A percentile compares a stretch with the other conserved stretches of the same genome.
Evolutionary conservation across 2,888 invertebrate species (phyloP).

Genomic region (Diarsia dahlii): DNA sequence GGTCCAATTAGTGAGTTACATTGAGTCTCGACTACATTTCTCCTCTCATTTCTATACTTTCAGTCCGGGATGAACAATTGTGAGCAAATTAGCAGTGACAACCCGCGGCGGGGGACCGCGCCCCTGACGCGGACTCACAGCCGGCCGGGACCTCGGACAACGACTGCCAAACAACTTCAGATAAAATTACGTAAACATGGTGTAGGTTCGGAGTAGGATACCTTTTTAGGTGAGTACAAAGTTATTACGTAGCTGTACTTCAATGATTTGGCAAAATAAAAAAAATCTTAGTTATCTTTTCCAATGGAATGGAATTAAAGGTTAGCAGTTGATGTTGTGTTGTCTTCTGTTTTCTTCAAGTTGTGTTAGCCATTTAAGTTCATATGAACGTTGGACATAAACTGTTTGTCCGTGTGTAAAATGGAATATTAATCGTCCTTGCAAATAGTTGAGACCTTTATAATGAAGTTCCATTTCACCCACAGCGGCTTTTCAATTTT

Average conservation of each 20-base stretch:
- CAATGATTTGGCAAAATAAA: background rate
- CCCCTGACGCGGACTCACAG: conserved; percentile 74
- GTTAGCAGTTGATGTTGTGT: too few species aligned
- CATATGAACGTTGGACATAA: background rate
- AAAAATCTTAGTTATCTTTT: background rate
- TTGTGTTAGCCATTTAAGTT: background rate
- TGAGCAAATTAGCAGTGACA: conserved; percentile 89
- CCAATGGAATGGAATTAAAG: background rate
- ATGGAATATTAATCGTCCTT: conserved; percentile 81
- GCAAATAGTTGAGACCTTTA: conserved; percentile 83
- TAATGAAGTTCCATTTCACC: conserved; percentile 83
- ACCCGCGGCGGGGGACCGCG: conserved; percentile 79
- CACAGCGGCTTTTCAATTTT: conserved; percentile 76
- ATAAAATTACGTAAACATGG: conserved; percentile 22
- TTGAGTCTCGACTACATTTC: conserved; percentile 81
- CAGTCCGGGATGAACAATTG: conserved; percentile 87
- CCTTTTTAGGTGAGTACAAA: background rate
- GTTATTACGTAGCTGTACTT: background rate
- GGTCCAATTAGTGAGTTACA: conserved; percentile 84
- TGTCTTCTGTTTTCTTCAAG: background rate
- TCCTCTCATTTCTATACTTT: conserved; percentile 86
- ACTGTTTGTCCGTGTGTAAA: conserved; percentile 69
- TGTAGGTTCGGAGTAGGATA: background rate
- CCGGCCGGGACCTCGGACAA: conserved; percentile 20
- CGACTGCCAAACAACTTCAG: conserved; percentile 12